Base-by-base conservation (phyloP, 2,888 invertebrate genomes). In the Cantharis rustica region DNA sequence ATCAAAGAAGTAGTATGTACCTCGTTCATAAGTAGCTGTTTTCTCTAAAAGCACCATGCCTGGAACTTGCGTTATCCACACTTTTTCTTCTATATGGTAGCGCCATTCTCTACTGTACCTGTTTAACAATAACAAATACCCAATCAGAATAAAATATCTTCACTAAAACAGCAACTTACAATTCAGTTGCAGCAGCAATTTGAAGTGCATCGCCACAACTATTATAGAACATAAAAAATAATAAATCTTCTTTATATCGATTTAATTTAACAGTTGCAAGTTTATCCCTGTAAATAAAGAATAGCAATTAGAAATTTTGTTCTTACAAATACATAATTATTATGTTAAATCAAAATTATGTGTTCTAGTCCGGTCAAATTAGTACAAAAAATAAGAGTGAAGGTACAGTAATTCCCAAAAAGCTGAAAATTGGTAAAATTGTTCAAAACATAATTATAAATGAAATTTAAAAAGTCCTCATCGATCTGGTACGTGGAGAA, bases 1-100 rank as follows among this genome's bases (percentile, higher is more conserved):
- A 91, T 99, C 99, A 89, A 99, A 99, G 90, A 98, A 98, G 91
- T 97, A 98, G 91, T 99, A 99, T 86, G 98, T 98, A 90, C 99
- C 99, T 87, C 98, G 93, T 91, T 99, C 99, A 90, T 97, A 99
- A 83, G 96, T 96, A 85, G 94, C 93, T 82, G 97, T 98, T 90
- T 98, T 99, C 89, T 99, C 97, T 84, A 96, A 93, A 87, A 97
- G 95, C 83, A 95, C 94, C 91, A 97, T 94, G 84, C 98, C 98
- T 82, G 98, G 98, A 86, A 97, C 97, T 89, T 98, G 95, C 85
- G 98, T 98, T 89, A 98, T 97, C 98, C 98, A 98, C 86, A 99
- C 97, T 89, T 98, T 96, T 89, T 99, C 99, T 88, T 98, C 98
- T 92, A 95, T 98, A 90, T 99, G 99, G 92, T 98, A 99, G 90